Percentiles rank a stretch among this genome's conserved stretches.
phyloP scores from a whole-genome alignment of 1,140 invertebrate species.

The Agraylea sexmaculata region DNA sequence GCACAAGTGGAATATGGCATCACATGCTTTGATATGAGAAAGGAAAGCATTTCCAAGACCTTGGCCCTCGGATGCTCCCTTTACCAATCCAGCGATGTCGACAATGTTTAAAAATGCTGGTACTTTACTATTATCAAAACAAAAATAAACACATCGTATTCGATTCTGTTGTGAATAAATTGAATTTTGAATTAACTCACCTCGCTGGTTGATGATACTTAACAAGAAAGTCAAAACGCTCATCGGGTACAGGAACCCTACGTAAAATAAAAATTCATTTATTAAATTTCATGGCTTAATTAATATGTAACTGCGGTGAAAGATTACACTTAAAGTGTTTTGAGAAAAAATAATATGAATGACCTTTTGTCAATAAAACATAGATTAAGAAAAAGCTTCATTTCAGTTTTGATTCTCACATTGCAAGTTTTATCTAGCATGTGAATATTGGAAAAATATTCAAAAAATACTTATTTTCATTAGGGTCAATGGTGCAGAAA shows the following conservation, averaged over 20 bases:
- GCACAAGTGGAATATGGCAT: constrained; percentile 96
- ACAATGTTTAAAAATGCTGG: constrained; percentile 95
- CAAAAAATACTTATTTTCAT: constrained; percentile 95
- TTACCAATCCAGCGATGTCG: constrained; percentile 97
- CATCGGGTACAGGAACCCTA: constrained; percentile 96
- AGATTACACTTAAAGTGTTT: too few relatives aligned
- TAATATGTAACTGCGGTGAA: too few relatives aligned
- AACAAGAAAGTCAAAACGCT: constrained; percentile 85
- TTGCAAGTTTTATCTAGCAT: not conserved
- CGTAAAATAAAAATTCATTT: constrained; percentile 40
- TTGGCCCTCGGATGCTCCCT: constrained; percentile 95
- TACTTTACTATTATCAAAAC: constrained; percentile 64
- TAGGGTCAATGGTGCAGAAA: constrained; percentile 99
- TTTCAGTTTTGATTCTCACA: not conserved
- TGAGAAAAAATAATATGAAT: too few relatives aligned
- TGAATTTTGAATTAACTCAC: too few relatives aligned
- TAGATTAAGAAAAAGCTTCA: not conserved
- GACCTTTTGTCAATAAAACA: too few relatives aligned
- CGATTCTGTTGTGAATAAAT: too few relatives aligned
- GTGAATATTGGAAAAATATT: constrained; percentile 22
- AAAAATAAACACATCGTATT: too few relatives aligned
- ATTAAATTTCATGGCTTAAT: constrained; percentile 14
- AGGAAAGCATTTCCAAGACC: constrained; percentile 97
- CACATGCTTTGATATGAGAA: constrained; percentile 96
- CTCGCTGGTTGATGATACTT: constrained; percentile 91